Conservation (phyloP, 1,140 invertebrate species). For the Aphelenchoides fujianensis region DNA sequence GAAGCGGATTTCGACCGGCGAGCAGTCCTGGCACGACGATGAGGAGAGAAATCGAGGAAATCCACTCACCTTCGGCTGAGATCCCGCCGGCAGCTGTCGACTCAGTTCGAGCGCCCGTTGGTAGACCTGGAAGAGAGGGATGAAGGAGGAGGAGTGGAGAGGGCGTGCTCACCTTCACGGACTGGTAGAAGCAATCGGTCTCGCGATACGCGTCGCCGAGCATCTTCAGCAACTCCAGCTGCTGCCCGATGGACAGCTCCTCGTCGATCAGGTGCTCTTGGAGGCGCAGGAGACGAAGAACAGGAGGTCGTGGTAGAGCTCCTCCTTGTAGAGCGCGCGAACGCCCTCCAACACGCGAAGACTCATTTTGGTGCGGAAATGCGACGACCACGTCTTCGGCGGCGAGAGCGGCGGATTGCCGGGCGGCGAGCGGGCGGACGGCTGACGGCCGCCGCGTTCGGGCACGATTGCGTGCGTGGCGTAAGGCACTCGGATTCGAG, state of each 20-base stretch:
- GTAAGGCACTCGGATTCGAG: too few relatives aligned
- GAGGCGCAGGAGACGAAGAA: slow-evolving; percentile 4
- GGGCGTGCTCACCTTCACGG: too few relatives aligned
- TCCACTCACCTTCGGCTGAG: slow-evolving; percentile 11
- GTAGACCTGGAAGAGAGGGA: not conserved
- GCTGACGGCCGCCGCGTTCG: too few relatives aligned
- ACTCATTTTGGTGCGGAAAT: not conserved
- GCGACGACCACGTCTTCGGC: not conserved
- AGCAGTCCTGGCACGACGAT: not conserved
- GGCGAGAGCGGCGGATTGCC: not conserved
- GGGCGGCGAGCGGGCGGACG: not conserved
- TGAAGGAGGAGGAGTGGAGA: not conserved
- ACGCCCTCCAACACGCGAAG: not conserved
- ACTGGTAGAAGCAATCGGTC: not conserved
- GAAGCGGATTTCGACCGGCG: not conserved
- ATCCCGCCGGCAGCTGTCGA: not conserved
- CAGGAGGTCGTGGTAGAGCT: slow-evolving; percentile 11
- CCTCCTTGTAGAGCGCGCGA: slow-evolving; percentile 1
- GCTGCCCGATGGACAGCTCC: not conserved
- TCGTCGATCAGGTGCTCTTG: slow-evolving; percentile 1
- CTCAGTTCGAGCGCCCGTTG: not conserved
- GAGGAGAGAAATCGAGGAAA: not conserved
- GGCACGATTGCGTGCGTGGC: too few relatives aligned
- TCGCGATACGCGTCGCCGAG: not conserved
- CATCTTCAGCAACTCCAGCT: not conserved